phyloP scores from a whole-genome alignment of 2,113 vertebrate species.

The Dryoscopus gambensis region DNA sequence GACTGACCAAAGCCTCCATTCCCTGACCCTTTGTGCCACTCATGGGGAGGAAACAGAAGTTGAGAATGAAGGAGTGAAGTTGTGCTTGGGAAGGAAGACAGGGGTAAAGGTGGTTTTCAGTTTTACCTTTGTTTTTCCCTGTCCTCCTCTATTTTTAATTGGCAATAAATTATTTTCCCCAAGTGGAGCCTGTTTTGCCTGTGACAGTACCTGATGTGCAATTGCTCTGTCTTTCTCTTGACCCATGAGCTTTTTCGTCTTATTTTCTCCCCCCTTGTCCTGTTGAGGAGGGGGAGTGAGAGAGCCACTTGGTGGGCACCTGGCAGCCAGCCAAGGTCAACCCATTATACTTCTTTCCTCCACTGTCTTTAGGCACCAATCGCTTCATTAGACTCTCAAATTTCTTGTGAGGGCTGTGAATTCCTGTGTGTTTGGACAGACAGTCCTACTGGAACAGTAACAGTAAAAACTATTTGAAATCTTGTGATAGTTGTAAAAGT shows the following conservation, averaged over 20 bases:
- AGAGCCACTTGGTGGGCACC: background rate
- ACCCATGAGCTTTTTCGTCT: background rate
- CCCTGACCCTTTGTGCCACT: background rate
- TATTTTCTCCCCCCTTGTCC: background rate
- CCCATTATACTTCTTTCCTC: background rate
- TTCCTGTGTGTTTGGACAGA: background rate
- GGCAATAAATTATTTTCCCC: background rate
- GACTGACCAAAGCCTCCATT: background rate
- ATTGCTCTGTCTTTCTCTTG: background rate
- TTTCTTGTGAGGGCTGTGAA: background rate
- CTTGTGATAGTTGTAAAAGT: background rate
- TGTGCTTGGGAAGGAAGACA: background rate
- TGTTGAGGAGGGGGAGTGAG: background rate
- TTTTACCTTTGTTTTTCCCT: background rate
- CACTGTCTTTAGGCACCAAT: background rate
- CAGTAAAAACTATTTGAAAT: background rate
- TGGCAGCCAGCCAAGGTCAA: background rate
- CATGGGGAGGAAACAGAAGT: fast-evolving
- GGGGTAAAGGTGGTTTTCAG: background rate
- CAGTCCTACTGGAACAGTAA: background rate
- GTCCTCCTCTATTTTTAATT: background rate
- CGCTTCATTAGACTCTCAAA: background rate
- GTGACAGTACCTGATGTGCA: background rate
- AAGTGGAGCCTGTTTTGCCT: background rate
- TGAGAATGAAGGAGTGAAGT: background rate